These are phyloP conservation scores for Prunella fulvescens DNA, from an alignment of 2,113 vertebrate species.

Conservation along the genomic window DNA sequence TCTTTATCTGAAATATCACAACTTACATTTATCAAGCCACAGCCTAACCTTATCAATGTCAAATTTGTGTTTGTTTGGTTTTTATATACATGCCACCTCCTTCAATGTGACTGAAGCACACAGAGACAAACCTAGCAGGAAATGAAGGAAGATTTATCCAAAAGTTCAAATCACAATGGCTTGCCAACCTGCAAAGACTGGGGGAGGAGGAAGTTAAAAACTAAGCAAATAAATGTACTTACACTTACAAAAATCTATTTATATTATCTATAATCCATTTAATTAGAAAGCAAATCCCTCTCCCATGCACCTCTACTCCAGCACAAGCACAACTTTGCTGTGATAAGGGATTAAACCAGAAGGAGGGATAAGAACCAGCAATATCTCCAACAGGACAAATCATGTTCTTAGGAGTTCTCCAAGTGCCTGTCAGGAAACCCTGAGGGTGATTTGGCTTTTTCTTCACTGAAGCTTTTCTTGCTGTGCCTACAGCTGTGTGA, in stretches of 20 bases:
- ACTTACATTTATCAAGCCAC: background rate
- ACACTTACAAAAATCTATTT: background rate
- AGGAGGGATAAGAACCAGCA: accelerated
- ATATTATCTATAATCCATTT: background rate
- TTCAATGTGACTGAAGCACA: background rate
- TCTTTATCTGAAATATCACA: background rate
- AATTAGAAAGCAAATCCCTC: background rate
- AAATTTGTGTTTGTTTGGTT: background rate
- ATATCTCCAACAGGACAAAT: background rate
- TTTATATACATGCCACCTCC: background rate
- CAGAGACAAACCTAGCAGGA: background rate
- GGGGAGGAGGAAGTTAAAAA: background rate
- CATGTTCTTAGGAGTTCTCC: background rate
- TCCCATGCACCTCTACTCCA: background rate
- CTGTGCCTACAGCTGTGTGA: accelerated
- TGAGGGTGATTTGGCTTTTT: background rate
- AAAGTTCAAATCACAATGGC: background rate
- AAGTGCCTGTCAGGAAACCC: background rate
- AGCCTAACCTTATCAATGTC: background rate
- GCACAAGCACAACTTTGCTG: background rate
- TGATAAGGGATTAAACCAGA: background rate
- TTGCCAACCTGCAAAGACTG: background rate
- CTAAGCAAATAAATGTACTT: background rate
- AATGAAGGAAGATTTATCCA: background rate
- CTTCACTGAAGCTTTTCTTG: background rate